Conservation (phyloP, 2,888 invertebrate species). For the Hetaerina titia region DNA sequence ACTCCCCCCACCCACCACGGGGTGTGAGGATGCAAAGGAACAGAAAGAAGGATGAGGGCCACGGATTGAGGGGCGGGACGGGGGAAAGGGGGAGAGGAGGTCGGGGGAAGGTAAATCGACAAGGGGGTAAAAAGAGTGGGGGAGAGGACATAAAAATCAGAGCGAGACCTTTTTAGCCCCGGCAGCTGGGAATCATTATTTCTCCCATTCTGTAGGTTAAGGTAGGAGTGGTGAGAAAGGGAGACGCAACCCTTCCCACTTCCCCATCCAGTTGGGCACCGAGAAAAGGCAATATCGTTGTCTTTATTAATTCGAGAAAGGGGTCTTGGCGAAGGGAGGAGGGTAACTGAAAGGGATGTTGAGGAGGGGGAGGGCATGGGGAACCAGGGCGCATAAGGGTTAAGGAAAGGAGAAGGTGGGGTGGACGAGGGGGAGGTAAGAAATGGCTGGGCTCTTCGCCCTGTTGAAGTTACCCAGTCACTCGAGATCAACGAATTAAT, state of each 20-base stretch:
- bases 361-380: neutral
- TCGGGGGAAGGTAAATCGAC: neutral
- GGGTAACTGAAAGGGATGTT: neutral
- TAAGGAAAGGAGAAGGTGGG: neutral
- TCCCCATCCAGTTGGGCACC: neutral
- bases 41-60: neutral
- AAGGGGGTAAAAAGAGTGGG: neutral
- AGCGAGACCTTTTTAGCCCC: constrained; percentile 38
- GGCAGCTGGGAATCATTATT: constrained; percentile 64
- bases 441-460: constrained; percentile 5
- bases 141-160: constrained; percentile 42
- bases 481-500: constrained; percentile 60
- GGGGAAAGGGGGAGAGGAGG: neutral
- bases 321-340: neutral
- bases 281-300: constrained; percentile 64
- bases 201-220: constrained; percentile 43
- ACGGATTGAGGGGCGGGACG: neutral
- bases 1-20: neutral
- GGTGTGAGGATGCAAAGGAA: constrained; percentile 4
- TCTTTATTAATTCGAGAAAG: constrained; percentile 65
- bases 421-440: constrained; percentile 13
- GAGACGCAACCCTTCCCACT: constrained; percentile 24
- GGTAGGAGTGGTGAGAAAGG: constrained; percentile 29
- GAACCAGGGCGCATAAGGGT: neutral
- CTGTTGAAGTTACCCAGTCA: constrained; percentile 59